These are phyloP conservation scores for Solen grandis DNA, from an alignment of 1,140 invertebrate species.

Conservation along the genomic window DNA sequence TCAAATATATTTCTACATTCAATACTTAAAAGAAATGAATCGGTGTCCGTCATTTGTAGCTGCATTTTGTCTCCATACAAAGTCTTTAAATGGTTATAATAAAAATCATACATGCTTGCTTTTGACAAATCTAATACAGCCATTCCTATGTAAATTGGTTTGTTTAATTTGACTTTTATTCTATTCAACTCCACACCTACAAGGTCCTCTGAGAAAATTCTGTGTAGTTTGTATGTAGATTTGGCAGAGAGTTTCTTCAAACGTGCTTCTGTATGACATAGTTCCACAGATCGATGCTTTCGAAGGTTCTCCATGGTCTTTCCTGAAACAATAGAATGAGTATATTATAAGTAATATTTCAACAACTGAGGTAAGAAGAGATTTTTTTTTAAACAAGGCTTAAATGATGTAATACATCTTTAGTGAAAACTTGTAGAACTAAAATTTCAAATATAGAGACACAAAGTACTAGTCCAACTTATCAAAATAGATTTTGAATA, in stretches of 20 bases:
- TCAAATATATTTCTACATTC: conserved; percentile 79
- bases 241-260: too few species aligned
- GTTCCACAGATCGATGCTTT: conserved; percentile 10
- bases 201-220: conserved; percentile 49
- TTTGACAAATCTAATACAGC: conserved; percentile 49
- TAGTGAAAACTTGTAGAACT: too few species aligned
- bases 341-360: too few species aligned
- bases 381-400: too few species aligned
- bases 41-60: conserved; percentile 80
- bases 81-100: conserved; percentile 69
- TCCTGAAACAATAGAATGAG: conserved; percentile 22
- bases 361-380: too few species aligned
- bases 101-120: conserved; percentile 74
- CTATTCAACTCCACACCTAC: conserved; percentile 51
- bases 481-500: too few species aligned
- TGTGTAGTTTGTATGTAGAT: too few species aligned
- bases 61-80: conserved; percentile 70
- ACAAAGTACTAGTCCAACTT: too few species aligned
- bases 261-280: too few species aligned
- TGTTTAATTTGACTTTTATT: conserved; percentile 43
- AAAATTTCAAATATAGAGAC: too few species aligned
- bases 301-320: conserved; percentile 33
- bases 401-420: too few species aligned
- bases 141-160: conserved; percentile 47
- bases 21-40: conserved; percentile 79